Percentiles rank a stretch among this genome's conserved stretches.
These are phyloP conservation scores for Keiferia lycopersicella DNA, from an alignment of 2,888 invertebrate genomes.

Conservation along the genomic window DNA sequence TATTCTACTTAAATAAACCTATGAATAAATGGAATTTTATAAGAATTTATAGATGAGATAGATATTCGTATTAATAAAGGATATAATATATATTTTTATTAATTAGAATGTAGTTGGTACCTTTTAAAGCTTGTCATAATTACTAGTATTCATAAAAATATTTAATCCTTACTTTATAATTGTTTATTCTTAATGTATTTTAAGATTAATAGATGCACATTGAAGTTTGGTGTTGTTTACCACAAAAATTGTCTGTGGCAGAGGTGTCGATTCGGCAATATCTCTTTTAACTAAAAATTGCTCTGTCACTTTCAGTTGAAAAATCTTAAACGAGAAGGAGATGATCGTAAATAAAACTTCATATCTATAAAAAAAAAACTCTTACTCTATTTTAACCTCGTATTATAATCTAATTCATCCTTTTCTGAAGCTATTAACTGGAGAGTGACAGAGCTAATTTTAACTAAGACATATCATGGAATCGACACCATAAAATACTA, in stretches of 20 bases:
- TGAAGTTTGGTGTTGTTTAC: background rate
- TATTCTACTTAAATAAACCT: background rate
- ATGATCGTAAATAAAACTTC: no score
- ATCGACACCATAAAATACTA: no score
- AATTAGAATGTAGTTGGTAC: slow-evolving; percentile 35
- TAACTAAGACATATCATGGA: no score
- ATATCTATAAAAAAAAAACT: no score
- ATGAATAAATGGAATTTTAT: background rate
- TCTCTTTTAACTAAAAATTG: no score
- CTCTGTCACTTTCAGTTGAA: no score
- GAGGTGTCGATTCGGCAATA: no score
- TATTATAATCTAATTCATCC: no score
- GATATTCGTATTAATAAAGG: background rate
- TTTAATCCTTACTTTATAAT: background rate
- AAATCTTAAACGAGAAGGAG: no score
- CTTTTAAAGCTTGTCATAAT: slow-evolving; percentile 16
- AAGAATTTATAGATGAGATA: background rate
- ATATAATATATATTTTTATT: background rate
- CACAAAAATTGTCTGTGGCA: background rate
- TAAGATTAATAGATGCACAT: background rate
- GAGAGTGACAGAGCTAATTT: no score
- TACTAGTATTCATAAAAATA: background rate
- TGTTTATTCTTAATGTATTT: background rate
- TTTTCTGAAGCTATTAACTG: no score
- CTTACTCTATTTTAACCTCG: no score